Conservation (phyloP, 2,113 vertebrate genomes). For the Lepidothrix coronata region DNA sequence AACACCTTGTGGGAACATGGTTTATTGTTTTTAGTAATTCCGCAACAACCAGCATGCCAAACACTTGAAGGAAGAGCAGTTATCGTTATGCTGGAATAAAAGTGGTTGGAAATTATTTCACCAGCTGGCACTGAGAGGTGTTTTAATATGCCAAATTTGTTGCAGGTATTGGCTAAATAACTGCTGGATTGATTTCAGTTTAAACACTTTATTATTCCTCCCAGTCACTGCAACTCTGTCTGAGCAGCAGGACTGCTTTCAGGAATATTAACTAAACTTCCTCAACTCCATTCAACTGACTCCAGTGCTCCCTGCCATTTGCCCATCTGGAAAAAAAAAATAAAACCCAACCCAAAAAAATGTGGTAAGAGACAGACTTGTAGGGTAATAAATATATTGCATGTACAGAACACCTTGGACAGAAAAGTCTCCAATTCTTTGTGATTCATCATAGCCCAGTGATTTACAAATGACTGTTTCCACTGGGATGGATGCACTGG, state of each 20-base stretch:
- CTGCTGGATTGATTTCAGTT: conserved; percentile 47
- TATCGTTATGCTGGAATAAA: not conserved
- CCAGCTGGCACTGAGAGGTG: conserved; percentile 30
- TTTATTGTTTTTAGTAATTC: conserved; percentile 29
- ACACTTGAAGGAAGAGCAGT: not conserved
- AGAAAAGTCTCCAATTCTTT: not conserved
- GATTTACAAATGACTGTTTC: not conserved
- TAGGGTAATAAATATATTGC: not conserved
- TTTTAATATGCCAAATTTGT: conserved; percentile 51
- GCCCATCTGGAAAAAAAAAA: not conserved
- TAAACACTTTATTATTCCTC: conserved; percentile 32
- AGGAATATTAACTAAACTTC: conserved; percentile 33
- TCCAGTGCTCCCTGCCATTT: not conserved
- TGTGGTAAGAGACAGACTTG: not conserved
- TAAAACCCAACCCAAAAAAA: not conserved
- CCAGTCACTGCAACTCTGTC: not conserved
- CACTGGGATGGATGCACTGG: not conserved
- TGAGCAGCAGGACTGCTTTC: not conserved
- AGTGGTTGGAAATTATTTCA: conserved; percentile 44
- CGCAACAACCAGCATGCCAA: conserved; percentile 25
- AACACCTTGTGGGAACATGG: conserved; percentile 22
- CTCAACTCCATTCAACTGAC: not conserved
- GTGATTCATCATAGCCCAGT: not conserved
- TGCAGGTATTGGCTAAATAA: conserved; percentile 64
- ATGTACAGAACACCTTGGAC: not conserved